Evolutionary conservation across 2,113 vertebrate genomes (phyloP).

Genomic region (Mixornis gularis): DNA sequence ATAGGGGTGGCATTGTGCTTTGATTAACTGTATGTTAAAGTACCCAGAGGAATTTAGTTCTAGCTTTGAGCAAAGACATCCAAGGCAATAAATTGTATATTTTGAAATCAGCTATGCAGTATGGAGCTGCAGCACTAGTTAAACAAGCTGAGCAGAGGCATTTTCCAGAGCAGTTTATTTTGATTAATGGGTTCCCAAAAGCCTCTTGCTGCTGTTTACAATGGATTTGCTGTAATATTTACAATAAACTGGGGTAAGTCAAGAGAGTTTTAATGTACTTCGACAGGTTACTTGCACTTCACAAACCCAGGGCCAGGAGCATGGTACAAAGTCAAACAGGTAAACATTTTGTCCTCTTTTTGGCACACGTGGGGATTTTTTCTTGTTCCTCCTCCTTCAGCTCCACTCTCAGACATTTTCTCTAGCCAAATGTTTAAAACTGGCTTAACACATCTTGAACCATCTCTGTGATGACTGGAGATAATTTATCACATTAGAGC

Average conservation of each 20-base stretch:
- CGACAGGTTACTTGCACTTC: slow-evolving; percentile 30
- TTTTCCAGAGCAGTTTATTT: slow-evolving; percentile 70
- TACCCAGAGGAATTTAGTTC: slow-evolving; percentile 55
- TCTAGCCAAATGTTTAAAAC: slow-evolving; percentile 28
- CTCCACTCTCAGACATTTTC: neutral
- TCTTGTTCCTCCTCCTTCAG: neutral
- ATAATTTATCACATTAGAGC: slow-evolving; percentile 55
- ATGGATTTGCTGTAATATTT: slow-evolving; percentile 82
- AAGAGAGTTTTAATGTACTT: slow-evolving; percentile 60
- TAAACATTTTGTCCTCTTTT: neutral
- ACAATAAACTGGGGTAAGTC: slow-evolving; percentile 71
- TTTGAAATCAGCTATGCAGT: slow-evolving; percentile 67
- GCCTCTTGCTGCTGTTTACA: slow-evolving; percentile 76
- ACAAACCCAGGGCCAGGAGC: neutral
- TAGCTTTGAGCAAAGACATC: slow-evolving; percentile 65
- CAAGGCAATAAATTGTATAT: slow-evolving; percentile 71
- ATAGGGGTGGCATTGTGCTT: slow-evolving; percentile 64
- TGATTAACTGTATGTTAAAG: slow-evolving; percentile 70
- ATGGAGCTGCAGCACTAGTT: slow-evolving; percentile 64
- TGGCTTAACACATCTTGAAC: slow-evolving; percentile 15
- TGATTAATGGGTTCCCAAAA: slow-evolving; percentile 85
- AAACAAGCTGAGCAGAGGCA: slow-evolving; percentile 72
- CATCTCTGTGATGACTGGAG: slow-evolving; percentile 17
- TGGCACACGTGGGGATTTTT: neutral
- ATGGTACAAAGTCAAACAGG: neutral